Conservation (phyloP, 2,113 vertebrate species). For the Pycnonotus jocosus region DNA sequence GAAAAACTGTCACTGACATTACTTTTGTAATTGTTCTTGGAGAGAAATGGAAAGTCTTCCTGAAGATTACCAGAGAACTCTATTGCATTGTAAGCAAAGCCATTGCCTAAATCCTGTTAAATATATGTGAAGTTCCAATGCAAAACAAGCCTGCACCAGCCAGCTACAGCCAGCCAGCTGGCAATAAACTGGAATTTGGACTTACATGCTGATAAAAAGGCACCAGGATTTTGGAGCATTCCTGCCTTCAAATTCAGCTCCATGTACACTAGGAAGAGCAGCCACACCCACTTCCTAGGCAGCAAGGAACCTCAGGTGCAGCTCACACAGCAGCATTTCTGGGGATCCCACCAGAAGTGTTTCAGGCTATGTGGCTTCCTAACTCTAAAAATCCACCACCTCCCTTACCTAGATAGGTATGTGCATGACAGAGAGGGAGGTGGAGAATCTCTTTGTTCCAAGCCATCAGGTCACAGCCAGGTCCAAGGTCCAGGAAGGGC, state of each 20-base stretch:
- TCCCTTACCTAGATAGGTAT: neutral
- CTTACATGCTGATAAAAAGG: neutral
- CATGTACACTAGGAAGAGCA: fast-evolving
- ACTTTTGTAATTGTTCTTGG: neutral
- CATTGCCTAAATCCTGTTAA: neutral
- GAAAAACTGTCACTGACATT: neutral
- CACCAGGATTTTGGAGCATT: neutral
- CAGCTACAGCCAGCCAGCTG: neutral
- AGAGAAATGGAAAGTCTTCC: neutral
- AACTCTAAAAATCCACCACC: neutral
- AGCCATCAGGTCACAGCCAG: fast-evolving
- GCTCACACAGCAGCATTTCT: neutral
- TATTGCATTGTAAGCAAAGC: neutral
- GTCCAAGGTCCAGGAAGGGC: neutral
- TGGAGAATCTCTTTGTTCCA: neutral
- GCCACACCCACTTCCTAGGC: too few species aligned
- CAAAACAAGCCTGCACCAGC: neutral
- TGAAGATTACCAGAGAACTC: neutral
- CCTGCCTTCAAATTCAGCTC: neutral
- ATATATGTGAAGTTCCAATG: neutral
- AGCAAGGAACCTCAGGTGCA: neutral
- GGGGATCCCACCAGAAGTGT: neutral
- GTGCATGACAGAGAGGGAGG: neutral
- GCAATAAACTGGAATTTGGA: neutral
- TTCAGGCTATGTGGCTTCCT: neutral